These are phyloP conservation scores for Crypturellus undulatus DNA, from an alignment of 2,113 vertebrate species.

Conservation along the genomic window DNA sequence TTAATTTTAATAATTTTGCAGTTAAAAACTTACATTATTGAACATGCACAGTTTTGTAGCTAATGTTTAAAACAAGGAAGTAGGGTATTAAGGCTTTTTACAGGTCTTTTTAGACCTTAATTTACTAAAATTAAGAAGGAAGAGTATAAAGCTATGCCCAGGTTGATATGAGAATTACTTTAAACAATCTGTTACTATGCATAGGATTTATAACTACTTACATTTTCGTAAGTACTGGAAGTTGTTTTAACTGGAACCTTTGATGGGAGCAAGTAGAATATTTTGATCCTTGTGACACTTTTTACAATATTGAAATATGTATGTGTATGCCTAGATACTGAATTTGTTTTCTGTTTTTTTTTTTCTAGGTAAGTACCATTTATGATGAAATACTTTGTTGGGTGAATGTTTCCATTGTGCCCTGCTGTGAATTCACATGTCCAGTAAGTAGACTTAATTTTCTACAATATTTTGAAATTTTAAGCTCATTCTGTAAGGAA, in stretches of 20 bases:
- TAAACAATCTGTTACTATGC: not conserved
- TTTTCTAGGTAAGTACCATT: conserved; percentile 78
- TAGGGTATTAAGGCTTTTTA: not conserved
- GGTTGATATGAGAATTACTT: not conserved
- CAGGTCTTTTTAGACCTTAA: not conserved
- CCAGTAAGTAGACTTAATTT: not conserved
- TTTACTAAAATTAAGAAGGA: not conserved
- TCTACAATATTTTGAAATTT: not conserved
- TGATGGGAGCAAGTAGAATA: not conserved
- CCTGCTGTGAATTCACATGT: not conserved
- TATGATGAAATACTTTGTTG: conserved; percentile 53
- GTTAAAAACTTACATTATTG: not conserved
- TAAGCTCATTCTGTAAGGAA: not conserved
- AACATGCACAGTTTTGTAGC: not conserved
- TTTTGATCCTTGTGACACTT: not conserved
- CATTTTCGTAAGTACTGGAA: not conserved
- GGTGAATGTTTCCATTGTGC: conserved; percentile 59
- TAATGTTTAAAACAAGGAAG: not conserved
- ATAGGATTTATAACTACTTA: no score
- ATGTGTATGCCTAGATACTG: not conserved
- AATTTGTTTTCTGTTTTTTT: conserved; percentile 43
- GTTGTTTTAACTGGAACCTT: not conserved
- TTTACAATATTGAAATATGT: not conserved
- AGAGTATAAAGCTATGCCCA: not conserved
- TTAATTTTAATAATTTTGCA: not conserved